Conservation (phyloP, 2,797 vertebrate genomes). For the Tangara arthus region DNA sequence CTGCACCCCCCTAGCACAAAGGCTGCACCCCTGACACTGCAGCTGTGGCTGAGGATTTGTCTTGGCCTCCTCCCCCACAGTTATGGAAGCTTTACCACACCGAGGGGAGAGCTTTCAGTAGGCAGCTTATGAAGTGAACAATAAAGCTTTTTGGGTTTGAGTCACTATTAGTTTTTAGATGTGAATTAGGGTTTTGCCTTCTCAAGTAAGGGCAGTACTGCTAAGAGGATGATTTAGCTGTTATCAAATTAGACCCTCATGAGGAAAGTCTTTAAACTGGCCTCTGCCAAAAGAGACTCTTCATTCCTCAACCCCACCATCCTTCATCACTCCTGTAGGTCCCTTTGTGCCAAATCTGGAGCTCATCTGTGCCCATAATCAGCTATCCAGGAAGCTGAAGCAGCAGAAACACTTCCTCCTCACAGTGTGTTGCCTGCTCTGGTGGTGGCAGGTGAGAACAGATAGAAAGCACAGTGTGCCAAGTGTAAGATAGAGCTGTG, state of each 20-base stretch:
- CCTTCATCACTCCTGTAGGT: not conserved
- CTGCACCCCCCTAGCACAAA: not conserved
- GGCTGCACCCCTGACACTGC: not conserved
- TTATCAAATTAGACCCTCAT: not conserved
- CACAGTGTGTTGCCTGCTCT: not conserved
- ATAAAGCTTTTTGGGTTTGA: not conserved
- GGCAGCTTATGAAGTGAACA: not conserved
- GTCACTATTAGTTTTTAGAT: not conserved
- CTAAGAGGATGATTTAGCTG: not conserved
- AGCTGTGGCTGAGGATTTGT: rapidly evolving
- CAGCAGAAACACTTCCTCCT: not conserved
- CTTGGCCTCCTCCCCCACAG: not conserved
- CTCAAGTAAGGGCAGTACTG: not conserved
- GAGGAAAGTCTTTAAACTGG: not conserved
- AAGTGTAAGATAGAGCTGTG: rapidly evolving
- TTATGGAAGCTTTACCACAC: not conserved
- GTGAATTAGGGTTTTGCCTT: not conserved
- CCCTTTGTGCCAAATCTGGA: not conserved
- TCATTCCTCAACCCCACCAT: not conserved
- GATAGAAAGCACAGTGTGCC: not conserved
- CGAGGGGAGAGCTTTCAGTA: not conserved
- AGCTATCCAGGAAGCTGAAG: not conserved
- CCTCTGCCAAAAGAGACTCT: not conserved
- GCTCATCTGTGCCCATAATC: not conserved
- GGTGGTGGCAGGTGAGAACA: not conserved